These are phyloP conservation scores for Rhagophthalmus giganteus DNA, from an alignment of 2,888 invertebrate genomes.

Conservation along the genomic window DNA sequence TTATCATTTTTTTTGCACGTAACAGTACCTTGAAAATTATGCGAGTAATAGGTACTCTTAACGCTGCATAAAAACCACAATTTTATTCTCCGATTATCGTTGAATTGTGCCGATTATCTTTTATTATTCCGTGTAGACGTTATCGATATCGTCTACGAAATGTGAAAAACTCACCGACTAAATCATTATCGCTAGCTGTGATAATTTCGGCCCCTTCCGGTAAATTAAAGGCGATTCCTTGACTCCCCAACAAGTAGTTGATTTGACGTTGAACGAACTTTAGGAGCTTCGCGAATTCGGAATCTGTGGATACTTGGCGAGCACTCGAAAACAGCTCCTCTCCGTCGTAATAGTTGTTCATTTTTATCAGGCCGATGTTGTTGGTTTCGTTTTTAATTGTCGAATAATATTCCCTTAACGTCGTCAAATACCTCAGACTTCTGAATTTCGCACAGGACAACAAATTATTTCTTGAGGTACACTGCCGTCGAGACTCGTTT, in stretches of 20 bases:
- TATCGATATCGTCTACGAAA: too few relatives aligned
- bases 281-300: slow-evolving; percentile 43
- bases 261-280: slow-evolving; percentile 45
- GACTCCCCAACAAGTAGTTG: slow-evolving; percentile 41
- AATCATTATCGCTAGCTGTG: slow-evolving; percentile 24
- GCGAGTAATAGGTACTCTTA: too few relatives aligned
- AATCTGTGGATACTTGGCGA: slow-evolving; percentile 36
- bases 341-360: slow-evolving; percentile 31
- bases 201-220: slow-evolving; percentile 42
- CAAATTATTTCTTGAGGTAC: slow-evolving; percentile 36
- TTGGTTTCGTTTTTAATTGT: slow-evolving; percentile 26
- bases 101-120: too few relatives aligned
- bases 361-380: slow-evolving; percentile 41
- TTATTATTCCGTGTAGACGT: too few relatives aligned
- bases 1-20: too few relatives aligned
- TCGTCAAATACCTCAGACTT: slow-evolving; percentile 43
- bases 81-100: too few relatives aligned
- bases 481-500: slow-evolving; percentile 40
- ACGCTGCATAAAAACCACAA: too few relatives aligned
- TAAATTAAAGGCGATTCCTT: slow-evolving; percentile 43
- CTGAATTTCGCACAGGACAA: slow-evolving; percentile 45
- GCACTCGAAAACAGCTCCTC: slow-evolving; percentile 27
- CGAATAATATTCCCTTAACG: slow-evolving; percentile 34
- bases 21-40: too few relatives aligned
- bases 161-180: slow-evolving; percentile 24